Evolutionary conservation across 2,888 invertebrate species (phyloP).

Genomic region (Eledona agricola): DNA sequence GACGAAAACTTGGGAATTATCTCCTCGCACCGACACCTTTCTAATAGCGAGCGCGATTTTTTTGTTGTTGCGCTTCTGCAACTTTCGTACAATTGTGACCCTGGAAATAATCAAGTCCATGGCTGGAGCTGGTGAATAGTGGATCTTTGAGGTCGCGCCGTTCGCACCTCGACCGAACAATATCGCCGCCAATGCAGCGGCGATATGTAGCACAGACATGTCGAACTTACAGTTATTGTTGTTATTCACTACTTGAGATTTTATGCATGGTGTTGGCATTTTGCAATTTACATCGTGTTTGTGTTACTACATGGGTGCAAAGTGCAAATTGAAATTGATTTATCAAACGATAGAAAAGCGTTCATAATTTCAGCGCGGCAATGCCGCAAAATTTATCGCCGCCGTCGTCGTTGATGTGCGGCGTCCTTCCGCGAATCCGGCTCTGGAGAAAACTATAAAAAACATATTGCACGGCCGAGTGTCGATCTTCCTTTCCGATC

Average conservation of each 20-base stretch:
- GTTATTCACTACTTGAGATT: constrained; percentile 38
- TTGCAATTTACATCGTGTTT: constrained; percentile 43
- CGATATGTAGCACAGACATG: constrained; percentile 27
- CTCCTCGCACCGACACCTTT: constrained; percentile 26
- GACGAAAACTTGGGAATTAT: constrained; percentile 25
- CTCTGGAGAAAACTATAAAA: no score
- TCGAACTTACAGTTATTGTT: constrained; percentile 40
- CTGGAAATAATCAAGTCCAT: constrained; percentile 1
- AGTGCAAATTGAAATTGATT: constrained; percentile 36
- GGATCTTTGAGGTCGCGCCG: constrained; percentile 1
- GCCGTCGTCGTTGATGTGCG: no score
- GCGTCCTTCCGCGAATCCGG: no score
- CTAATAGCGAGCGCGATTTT: constrained; percentile 21
- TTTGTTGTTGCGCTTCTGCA: constrained; percentile 19
- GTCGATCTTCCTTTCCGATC: not conserved
- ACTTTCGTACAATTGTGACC: constrained; percentile 7
- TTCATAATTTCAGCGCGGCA: no score
- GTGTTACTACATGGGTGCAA: constrained; percentile 34
- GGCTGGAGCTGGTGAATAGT: not conserved
- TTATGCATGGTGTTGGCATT: constrained; percentile 39
- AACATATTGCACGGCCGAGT: not conserved
- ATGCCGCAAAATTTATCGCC: no score
- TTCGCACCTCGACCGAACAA: constrained; percentile 6
- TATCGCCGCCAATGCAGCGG: constrained; percentile 10
- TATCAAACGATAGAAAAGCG: constrained; percentile 22